phyloP scores from a whole-genome alignment of 2,797 vertebrate species.

The Halcyon leucocephala region DNA sequence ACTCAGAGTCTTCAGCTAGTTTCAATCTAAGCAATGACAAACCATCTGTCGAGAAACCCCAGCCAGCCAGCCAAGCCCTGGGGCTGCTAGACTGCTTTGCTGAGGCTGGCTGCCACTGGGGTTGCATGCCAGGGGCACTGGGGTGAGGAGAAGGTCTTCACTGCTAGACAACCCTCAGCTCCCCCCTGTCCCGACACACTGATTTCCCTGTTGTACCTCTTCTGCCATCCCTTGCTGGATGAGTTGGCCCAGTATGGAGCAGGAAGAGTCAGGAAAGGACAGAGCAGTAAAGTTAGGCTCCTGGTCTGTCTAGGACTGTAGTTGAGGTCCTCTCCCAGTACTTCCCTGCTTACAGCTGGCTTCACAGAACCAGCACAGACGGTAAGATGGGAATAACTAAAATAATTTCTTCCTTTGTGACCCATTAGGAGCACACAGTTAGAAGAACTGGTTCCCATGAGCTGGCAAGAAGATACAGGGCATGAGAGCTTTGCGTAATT shows the following conservation, averaged over 20 bases:
- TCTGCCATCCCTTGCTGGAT: fast-evolving
- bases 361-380: background rate
- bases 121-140: background rate
- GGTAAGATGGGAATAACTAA: background rate
- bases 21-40: constrained; percentile 15
- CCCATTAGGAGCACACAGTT: background rate
- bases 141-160: background rate
- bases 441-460: background rate
- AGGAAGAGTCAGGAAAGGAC: background rate
- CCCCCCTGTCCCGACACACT: background rate
- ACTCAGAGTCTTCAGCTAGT: background rate
- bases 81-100: background rate
- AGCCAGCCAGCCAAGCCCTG: background rate
- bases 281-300: background rate
- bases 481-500: background rate
- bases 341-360: background rate
- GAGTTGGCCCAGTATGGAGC: fast-evolving
- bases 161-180: background rate
- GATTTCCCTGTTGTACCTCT: background rate
- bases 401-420: background rate
- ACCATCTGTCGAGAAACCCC: background rate
- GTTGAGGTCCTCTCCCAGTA: background rate
- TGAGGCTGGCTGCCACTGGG: background rate
- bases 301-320: background rate
- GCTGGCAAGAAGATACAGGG: background rate